phyloP scores from a whole-genome alignment of 2,797 vertebrate genomes.

The Tinamus major region DNA sequence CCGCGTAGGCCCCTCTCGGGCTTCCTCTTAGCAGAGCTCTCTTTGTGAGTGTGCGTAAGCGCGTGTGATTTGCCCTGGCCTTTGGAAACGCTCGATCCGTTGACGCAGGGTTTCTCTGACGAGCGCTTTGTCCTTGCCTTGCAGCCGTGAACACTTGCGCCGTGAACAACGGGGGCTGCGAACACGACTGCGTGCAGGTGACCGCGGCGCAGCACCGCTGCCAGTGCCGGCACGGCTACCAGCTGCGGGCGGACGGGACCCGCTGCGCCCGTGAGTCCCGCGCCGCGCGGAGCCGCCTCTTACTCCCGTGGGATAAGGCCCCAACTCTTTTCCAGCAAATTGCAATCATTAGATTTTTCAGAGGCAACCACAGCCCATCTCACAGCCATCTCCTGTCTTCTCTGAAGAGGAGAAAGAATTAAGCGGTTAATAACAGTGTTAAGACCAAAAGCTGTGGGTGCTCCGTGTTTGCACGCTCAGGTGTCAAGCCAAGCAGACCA shows the following conservation, averaged over 20 bases:
- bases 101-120: no score
- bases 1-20: fast-evolving
- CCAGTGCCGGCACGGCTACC: slow-evolving; percentile 84
- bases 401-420: not conserved
- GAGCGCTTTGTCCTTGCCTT: fast-evolving
- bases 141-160: slow-evolving; percentile 87
- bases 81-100: fast-evolving
- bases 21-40: fast-evolving
- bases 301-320: not conserved
- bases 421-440: not conserved
- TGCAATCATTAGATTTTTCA: not conserved
- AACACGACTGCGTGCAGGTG: slow-evolving; percentile 90
- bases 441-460: not conserved
- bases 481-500: not conserved
- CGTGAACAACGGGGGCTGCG: slow-evolving; percentile 90
- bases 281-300: no score
- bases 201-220: slow-evolving; percentile 85
- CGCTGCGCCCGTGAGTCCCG: slow-evolving; percentile 86
- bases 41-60: fast-evolving
- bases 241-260: slow-evolving; percentile 85
- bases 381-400: not conserved
- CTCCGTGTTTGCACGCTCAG: fast-evolving
- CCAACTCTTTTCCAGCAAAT: not conserved
- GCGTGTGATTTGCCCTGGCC: fast-evolving
- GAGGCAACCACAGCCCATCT: not conserved